phyloP scores from a whole-genome alignment of 2,797 vertebrate species.

The Fringilla coelebs region DNA sequence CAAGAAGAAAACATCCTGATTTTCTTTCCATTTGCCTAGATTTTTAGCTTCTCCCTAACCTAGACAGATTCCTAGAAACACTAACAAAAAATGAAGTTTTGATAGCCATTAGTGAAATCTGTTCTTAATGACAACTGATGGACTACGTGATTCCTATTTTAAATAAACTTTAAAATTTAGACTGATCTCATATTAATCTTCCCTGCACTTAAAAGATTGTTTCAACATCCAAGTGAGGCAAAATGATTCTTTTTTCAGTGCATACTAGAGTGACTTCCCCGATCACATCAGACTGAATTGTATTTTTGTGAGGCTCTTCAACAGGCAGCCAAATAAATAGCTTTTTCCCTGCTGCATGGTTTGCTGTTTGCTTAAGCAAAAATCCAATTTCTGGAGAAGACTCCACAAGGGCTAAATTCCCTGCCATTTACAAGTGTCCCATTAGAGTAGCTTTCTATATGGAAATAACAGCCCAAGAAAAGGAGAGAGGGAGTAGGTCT shows the following conservation, averaged over 20 bases:
- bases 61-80: background rate
- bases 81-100: background rate
- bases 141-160: background rate
- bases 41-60: background rate
- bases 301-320: slow-evolving; percentile 73
- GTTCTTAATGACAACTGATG: background rate
- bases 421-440: slow-evolving; percentile 77
- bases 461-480: slow-evolving; percentile 79
- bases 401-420: slow-evolving; percentile 75
- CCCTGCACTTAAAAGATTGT: background rate
- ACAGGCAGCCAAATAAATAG: slow-evolving; percentile 74
- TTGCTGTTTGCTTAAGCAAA: slow-evolving; percentile 78
- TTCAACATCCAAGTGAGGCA: slow-evolving; percentile 13
- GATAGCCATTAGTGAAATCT: background rate
- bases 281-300: slow-evolving; percentile 47
- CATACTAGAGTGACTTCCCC: slow-evolving; percentile 43
- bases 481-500: slow-evolving; percentile 69
- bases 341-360: slow-evolving; percentile 70
- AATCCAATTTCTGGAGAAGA: slow-evolving; percentile 84
- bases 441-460: slow-evolving; percentile 77
- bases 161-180: background rate
- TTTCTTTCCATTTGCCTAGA: background rate
- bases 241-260: slow-evolving; percentile 36
- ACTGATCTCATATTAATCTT: slow-evolving; percentile 25
- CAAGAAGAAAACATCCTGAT: background rate